phyloP scores from a whole-genome alignment of 2,888 invertebrate genomes.

The Syrista parreyssii region DNA sequence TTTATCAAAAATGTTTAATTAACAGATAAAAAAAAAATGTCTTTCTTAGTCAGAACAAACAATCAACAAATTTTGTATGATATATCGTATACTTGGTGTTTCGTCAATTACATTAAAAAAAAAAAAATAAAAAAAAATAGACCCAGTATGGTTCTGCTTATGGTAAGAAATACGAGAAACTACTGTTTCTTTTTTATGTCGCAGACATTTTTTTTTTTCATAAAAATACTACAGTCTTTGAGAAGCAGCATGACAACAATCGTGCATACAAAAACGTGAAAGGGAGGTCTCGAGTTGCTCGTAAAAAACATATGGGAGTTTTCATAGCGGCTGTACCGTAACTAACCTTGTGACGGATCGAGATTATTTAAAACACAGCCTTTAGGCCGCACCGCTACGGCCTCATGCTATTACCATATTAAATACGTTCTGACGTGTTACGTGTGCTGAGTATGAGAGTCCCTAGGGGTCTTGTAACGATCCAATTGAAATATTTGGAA shows the following conservation, averaged over 20 bases:
- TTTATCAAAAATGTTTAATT: neutral
- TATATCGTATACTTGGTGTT: neutral
- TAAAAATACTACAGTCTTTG: neutral
- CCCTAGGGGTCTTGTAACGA: neutral
- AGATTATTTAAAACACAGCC: constrained; percentile 15
- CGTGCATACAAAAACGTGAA: neutral
- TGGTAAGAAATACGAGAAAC: neutral
- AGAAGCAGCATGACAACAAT: neutral
- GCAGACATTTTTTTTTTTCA: neutral
- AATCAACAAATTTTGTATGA: neutral
- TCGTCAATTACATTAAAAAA: neutral
- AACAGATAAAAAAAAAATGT: neutral
- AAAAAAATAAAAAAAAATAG: neutral
- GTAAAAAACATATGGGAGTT: neutral
- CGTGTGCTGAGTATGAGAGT: neutral
- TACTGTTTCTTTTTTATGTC: neutral
- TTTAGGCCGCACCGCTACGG: neutral
- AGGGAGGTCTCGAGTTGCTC: neutral
- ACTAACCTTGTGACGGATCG: constrained; percentile 8
- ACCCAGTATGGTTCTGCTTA: neutral
- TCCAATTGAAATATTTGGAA: neutral
- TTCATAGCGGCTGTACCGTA: neutral
- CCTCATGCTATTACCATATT: constrained; percentile 9
- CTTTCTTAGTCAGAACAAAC: neutral
- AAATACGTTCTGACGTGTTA: constrained; percentile 12